phyloP scores from a whole-genome alignment of 2,888 invertebrate species.

The Drosophila affinis region DNA sequence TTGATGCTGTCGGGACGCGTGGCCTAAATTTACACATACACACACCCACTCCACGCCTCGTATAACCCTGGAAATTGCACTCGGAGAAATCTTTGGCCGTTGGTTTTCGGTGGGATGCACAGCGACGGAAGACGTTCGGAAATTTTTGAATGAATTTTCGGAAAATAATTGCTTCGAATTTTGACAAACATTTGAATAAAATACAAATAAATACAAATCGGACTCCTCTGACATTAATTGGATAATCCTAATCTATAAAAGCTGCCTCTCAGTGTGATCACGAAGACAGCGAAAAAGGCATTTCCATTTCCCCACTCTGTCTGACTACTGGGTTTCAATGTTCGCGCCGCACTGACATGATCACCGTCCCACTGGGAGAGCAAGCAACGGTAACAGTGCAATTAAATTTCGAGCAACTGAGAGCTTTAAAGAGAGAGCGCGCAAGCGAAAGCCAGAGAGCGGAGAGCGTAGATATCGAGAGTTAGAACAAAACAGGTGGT shows the following conservation, averaged over 20 bases:
- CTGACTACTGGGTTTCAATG: neutral
- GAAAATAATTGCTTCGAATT: conserved; percentile 14
- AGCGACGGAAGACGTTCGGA: neutral
- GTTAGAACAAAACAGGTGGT: neutral
- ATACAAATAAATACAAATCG: conserved; percentile 13
- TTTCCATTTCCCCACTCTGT: neutral
- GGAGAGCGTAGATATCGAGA: neutral
- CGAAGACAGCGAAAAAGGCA: neutral
- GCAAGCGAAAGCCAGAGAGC: neutral
- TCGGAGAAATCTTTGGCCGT: neutral
- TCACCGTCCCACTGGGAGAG: neutral
- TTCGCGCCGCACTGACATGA: neutral
- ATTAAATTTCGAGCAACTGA: neutral
- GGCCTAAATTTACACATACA: conserved; percentile 12
- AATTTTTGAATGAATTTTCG: conserved; percentile 1
- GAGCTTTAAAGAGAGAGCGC: neutral
- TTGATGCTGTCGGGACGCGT: conserved; percentile 1
- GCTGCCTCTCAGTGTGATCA: neutral
- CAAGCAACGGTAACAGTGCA: neutral
- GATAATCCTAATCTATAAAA: neutral
- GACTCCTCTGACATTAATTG: conserved; percentile 11
- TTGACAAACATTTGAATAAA: conserved; percentile 21
- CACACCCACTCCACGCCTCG: neutral
- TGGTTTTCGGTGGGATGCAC: neutral
- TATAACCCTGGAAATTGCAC: neutral